phyloP scores from a whole-genome alignment of 2,113 vertebrate genomes.

The Morone chrysops region DNA sequence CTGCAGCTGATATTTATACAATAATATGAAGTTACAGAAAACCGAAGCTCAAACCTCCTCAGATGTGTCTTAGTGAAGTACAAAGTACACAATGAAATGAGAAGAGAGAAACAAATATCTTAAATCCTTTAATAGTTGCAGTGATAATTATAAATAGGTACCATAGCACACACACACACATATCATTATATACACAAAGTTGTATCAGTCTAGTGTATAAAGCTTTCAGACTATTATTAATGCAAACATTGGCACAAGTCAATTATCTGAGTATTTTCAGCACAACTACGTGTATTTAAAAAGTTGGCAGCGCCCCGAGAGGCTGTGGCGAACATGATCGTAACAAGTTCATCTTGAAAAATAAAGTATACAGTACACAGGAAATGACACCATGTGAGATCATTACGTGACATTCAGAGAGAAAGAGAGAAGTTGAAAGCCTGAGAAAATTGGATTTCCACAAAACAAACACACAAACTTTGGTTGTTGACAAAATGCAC shows the following conservation, averaged over 20 bases:
- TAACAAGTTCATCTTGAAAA: conserved; percentile 12
- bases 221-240: conserved; percentile 51
- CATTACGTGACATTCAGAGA: conserved; percentile 72
- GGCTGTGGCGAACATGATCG: conserved; percentile 4
- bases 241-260: conserved; percentile 66
- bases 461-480: conserved; percentile 68
- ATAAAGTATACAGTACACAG: conserved; percentile 32
- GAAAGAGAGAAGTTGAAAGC: conserved; percentile 50
- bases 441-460: conserved; percentile 76
- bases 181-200: conserved; percentile 48
- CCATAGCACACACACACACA: conserved; percentile 42
- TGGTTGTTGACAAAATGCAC: conserved; percentile 68
- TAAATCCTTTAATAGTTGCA: conserved; percentile 63
- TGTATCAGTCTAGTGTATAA: conserved; percentile 53
- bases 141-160: conserved; percentile 64
- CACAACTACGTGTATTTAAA: conserved; percentile 25
- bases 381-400: conserved; percentile 48
- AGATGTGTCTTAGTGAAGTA: conserved; percentile 3
- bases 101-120: neutral
- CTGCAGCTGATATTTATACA: neutral
- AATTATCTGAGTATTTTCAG: conserved; percentile 56
- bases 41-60: neutral
- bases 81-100: conserved; percentile 31
- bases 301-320: conserved; percentile 27
- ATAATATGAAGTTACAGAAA: neutral